Conservation (phyloP, 2,797 vertebrate species). For the Kryptolebias ocellatus region DNA sequence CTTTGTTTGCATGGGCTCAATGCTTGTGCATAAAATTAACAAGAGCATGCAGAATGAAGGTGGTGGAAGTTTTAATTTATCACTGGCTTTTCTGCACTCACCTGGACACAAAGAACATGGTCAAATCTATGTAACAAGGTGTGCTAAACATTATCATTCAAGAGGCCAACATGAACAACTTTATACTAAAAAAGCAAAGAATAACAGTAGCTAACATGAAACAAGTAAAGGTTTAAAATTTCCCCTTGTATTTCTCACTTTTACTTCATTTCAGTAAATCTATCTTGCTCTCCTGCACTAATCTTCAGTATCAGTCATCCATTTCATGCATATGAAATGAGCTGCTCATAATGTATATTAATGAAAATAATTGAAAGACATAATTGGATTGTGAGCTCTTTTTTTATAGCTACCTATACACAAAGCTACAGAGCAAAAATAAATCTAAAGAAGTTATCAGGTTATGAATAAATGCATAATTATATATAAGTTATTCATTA, state of each 20-base stretch:
- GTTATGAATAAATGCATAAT: slow-evolving; percentile 18
- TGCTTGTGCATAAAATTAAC: slow-evolving; percentile 16
- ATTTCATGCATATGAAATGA: slow-evolving; percentile 1
- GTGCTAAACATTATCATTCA: background rate
- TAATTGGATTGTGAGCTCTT: slow-evolving; percentile 5
- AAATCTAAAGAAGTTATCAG: slow-evolving; percentile 19
- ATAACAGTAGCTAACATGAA: background rate
- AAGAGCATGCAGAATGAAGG: background rate
- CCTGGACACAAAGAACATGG: background rate
- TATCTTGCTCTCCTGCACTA: background rate
- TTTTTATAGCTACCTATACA: background rate
- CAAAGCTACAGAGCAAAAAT: slow-evolving; percentile 3
- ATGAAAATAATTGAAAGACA: slow-evolving; percentile 9
- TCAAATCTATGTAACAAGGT: background rate
- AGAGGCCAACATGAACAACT: background rate
- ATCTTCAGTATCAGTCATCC: slow-evolving; percentile 4
- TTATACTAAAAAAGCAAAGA: background rate
- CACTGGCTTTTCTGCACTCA: slow-evolving; percentile 3
- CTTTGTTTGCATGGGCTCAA: slow-evolving; percentile 3
- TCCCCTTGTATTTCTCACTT: background rate
- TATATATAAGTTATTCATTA: slow-evolving; percentile 32
- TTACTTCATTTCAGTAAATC: background rate
- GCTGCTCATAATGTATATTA: slow-evolving; percentile 10
- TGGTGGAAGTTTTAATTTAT: slow-evolving; percentile 8
- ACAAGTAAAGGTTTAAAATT: background rate